Evolutionary conservation across 2,888 invertebrate species (phyloP).

Genomic region (Dicyrtoma fusca): DNA sequence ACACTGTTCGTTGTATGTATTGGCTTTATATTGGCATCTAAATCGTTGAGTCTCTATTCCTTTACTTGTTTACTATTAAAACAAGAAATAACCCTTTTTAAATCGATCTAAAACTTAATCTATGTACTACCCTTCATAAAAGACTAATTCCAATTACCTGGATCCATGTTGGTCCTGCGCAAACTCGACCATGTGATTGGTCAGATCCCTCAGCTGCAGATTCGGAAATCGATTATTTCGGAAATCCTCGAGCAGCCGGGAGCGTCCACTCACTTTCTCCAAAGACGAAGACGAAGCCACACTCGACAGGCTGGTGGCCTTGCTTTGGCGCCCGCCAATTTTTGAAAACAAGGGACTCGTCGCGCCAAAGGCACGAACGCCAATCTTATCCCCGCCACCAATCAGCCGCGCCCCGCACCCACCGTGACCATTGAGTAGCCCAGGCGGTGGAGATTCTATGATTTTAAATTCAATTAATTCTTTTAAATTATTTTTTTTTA

Average conservation of each 20-base stretch:
- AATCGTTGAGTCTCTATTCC: too few species aligned
- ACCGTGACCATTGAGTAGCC: conserved; percentile 56
- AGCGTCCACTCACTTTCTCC: conserved; percentile 69
- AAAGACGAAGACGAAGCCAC: conserved; percentile 58
- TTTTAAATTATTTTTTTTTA: conserved; percentile 7
- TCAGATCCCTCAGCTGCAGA: conserved; percentile 81
- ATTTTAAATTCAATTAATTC: not conserved
- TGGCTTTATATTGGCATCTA: too few species aligned
- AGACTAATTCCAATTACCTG: conserved; percentile 56
- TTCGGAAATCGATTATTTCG: conserved; percentile 67
- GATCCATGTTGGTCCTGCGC: conserved; percentile 99
- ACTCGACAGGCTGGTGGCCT: too few species aligned
- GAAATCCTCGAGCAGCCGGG: conserved; percentile 93
- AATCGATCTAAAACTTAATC: too few species aligned
- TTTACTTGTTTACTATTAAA: not conserved
- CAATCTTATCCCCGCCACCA: conserved; percentile 55
- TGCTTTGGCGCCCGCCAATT: conserved; percentile 62
- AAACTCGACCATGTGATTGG: conserved; percentile 97
- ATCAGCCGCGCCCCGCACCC: conserved; percentile 59
- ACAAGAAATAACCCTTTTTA: not conserved
- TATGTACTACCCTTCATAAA: not conserved
- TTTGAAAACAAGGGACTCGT: conserved; percentile 77
- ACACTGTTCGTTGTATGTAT: too few species aligned
- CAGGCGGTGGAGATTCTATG: conserved; percentile 68
- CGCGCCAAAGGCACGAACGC: conserved; percentile 69